Conservation (phyloP, 2,797 vertebrate species). For the Ctenochaetus hawaiiensis region DNA sequence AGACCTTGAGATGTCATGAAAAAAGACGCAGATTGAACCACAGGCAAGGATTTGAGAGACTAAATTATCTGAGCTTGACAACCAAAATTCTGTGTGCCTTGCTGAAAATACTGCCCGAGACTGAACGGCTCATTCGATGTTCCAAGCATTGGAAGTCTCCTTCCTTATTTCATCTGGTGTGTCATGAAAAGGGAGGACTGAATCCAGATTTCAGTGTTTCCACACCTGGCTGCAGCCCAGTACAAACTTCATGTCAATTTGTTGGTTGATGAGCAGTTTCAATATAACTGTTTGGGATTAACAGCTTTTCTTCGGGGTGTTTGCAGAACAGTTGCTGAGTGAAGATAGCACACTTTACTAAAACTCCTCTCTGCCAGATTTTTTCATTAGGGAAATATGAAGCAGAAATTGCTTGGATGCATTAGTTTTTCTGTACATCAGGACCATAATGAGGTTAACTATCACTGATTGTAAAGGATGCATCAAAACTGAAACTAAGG, state of each 20-base stretch:
- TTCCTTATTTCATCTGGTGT: slow-evolving; percentile 17
- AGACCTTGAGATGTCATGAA: slow-evolving; percentile 65
- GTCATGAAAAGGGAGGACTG: slow-evolving; percentile 1
- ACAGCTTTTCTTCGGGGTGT: slow-evolving; percentile 38
- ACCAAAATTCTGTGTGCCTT: slow-evolving; percentile 25
- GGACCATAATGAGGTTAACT: neutral
- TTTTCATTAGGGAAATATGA: slow-evolving; percentile 12
- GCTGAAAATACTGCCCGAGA: slow-evolving; percentile 15
- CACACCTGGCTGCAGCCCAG: slow-evolving; percentile 25
- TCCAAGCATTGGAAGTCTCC: slow-evolving; percentile 6
- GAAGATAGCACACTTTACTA: slow-evolving; percentile 29
- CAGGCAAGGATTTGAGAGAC: slow-evolving; percentile 46
- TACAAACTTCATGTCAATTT: slow-evolving; percentile 18
- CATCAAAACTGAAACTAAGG: slow-evolving; percentile 2
- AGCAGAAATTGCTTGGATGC: slow-evolving; percentile 5
- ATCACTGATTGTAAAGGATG: slow-evolving; percentile 1
- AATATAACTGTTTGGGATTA: slow-evolving; percentile 42
- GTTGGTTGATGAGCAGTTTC: slow-evolving; percentile 28
- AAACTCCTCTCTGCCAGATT: slow-evolving; percentile 6
- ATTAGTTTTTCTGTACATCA: slow-evolving; percentile 7
- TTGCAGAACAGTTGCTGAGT: slow-evolving; percentile 34
- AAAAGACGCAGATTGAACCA: slow-evolving; percentile 42
- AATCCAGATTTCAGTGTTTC: slow-evolving; percentile 9
- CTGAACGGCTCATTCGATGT: slow-evolving; percentile 2
- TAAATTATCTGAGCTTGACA: slow-evolving; percentile 53